These are phyloP conservation scores for Druon quercuslanigerum DNA, from an alignment of 1,140 invertebrate genomes.

Conservation along the genomic window DNA sequence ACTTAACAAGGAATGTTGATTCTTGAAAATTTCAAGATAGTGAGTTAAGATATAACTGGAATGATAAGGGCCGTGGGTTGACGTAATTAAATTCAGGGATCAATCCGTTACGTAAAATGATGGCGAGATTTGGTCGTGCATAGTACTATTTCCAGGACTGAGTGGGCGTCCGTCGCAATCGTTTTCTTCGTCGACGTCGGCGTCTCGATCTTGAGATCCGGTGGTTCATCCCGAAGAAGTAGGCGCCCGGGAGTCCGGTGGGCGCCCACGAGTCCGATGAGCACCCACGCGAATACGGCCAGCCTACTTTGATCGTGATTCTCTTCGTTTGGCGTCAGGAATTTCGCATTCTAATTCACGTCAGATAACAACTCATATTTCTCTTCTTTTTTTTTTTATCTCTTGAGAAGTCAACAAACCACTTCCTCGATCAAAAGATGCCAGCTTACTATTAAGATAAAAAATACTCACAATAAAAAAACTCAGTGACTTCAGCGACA, in stretches of 20 bases:
- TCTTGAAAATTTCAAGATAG: neutral
- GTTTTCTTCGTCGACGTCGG: conserved; percentile 2
- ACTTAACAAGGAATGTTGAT: neutral
- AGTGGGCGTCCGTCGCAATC: conserved; percentile 14
- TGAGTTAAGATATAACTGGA: neutral
- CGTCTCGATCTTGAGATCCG: conserved; percentile 35
- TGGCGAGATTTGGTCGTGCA: conserved; percentile 23
- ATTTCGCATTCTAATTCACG: conserved; percentile 18
- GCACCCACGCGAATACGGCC: conserved; percentile 54
- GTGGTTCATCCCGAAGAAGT: conserved; percentile 31
- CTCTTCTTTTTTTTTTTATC: conserved; percentile 7
- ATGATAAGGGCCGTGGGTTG: conserved; percentile 15
- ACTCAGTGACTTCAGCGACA: neutral
- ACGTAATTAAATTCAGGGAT: conserved; percentile 23
- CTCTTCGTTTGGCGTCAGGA: conserved; percentile 38
- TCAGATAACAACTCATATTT: neutral
- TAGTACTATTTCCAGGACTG: conserved; percentile 9
- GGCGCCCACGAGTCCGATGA: conserved; percentile 41
- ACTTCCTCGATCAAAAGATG: neutral
- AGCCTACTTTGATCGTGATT: conserved; percentile 52
- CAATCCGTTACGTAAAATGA: conserved; percentile 30
- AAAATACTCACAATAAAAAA: neutral
- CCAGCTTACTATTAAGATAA: neutral
- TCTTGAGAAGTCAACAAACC: neutral
- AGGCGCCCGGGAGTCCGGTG: conserved; percentile 44